Base-by-base conservation (phyloP, 2,888 invertebrate species). In the Ferdinandea cuprea region DNA sequence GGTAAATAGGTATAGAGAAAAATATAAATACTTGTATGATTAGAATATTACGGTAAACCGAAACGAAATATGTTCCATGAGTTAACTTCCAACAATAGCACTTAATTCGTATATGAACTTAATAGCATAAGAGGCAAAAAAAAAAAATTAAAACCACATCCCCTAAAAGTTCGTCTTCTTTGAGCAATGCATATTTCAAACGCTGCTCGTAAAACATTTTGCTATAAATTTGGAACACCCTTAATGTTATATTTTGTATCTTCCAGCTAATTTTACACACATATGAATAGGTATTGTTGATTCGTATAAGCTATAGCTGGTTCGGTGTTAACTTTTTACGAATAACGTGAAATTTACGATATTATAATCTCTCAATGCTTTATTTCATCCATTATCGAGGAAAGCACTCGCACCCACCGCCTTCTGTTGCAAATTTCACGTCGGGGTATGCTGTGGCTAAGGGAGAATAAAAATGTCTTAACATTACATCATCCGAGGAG, bases 391-490 rank as follows among this genome's bases (percentile, higher is more conserved):
- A 59, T 80, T 54, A 68, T 63, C 50, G 35, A n/a, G 11, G 30
- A 58, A 63, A 63, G 40, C 42, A 80, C 30, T 17, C 15, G 4
- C 13, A 4, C 44, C 4, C 11, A 44, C 13, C 40, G 25, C 35
- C 17, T 35, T 13, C 28, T 44, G n/a, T 25, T 32, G 25, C 54
- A 58, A 52, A 69, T 69, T 68, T 63, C 35, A 21, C 50, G 13
- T 52, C 44, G 9, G n/a, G 9, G 9, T 40, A 50, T 48, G 61
- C 50, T 25, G 32, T 48, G 35, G 21, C 58, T 68, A 50, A 17
- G 59, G 48, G 40, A 5, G 48, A 54, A 80, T 68, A 73, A 79
- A 80, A 66, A 25, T 8, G 40, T 40, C 58, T 40, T 7, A 9
- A 61, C 28, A 15, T 37, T 72, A 61, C 40, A 13, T 40, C 48